Evolutionary conservation across 2,113 vertebrate species (phyloP), one percentile per base, ranked within the genome.

Genomic region (Leuciscus idus): DNA sequence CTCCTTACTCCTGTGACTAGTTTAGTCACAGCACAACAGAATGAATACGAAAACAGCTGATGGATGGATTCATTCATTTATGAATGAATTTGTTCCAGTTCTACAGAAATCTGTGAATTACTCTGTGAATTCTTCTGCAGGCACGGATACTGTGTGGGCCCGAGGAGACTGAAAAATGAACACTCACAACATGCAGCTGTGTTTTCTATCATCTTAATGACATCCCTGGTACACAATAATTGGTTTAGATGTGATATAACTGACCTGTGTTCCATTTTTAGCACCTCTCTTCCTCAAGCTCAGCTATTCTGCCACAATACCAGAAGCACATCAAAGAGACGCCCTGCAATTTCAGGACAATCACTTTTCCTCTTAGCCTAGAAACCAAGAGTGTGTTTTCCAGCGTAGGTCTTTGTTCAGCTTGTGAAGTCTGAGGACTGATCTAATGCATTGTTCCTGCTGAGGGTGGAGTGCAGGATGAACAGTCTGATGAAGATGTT

Each of bases 381-480:
- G 30, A 78, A 19, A 72, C 55, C 66, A 57, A 76, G 78, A 26
- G 33, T 64, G 39, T 76, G 88, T 87, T 79, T 85, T n/a, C 33
- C 26, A 39, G 66, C 2, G 39, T 46, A 55, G 50, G 66, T 48
- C 76, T 89, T 86, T 89, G 81, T 89, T 80, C 50, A 6, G 66
- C 23, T 19, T 81, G 33, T 81, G 39, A 57, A 26, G 61, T 59
- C 76, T 80, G 84, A 79, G 61, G 59, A 36, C 39, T 86, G 84
- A 74, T 87, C 84, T 87, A 59, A 84, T 86, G 43, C 55, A 83
- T 87, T 89, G 86, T 89, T 89, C 83, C 84, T 74, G 39, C 50
- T 19, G 48, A 76, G 75, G 66, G 76, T 52, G 39, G 26, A 76
- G 84, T 36, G 66, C 75, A 59, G n/a, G 61, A 59, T 77, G 83